Conservation (phyloP, 2,113 vertebrate species). For the Tetrao urogallus region DNA sequence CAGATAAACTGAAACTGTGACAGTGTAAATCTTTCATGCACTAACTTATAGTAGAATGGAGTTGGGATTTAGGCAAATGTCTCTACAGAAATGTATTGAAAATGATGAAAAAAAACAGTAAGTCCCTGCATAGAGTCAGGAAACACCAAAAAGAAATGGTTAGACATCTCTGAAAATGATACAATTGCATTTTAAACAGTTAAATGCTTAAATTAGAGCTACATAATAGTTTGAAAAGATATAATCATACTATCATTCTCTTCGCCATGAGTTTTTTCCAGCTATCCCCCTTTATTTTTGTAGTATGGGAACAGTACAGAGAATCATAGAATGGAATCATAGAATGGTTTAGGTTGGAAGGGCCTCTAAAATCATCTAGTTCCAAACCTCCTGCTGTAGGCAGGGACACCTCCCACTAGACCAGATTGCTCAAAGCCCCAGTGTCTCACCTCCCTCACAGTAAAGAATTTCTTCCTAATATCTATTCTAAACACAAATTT, state of each 20-base stretch:
- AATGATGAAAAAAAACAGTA: neutral
- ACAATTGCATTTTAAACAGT: slow-evolving; percentile 24
- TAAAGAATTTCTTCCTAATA: no score
- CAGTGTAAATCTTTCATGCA: neutral
- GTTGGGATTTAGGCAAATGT: neutral
- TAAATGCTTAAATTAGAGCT: neutral
- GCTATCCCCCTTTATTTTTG: neutral
- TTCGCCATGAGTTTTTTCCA: neutral
- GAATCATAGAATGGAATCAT: no score
- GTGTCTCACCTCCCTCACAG: no score
- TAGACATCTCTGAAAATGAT: neutral
- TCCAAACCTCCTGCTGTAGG: no score
- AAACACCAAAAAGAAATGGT: slow-evolving; percentile 1
- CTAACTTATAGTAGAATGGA: neutral
- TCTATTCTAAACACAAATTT: neutral
- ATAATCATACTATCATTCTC: neutral
- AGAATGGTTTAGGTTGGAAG: no score
- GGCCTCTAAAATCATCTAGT: no score
- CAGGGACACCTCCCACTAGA: no score
- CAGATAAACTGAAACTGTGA: neutral
- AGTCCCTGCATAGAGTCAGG: neutral
- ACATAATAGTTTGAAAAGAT: neutral
- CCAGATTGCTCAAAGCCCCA: no score
- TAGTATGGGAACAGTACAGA: neutral
- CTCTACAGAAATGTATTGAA: neutral